Evolutionary conservation across 1,140 invertebrate genomes (phyloP).

Genomic region (Tetramorium simillimum): DNA sequence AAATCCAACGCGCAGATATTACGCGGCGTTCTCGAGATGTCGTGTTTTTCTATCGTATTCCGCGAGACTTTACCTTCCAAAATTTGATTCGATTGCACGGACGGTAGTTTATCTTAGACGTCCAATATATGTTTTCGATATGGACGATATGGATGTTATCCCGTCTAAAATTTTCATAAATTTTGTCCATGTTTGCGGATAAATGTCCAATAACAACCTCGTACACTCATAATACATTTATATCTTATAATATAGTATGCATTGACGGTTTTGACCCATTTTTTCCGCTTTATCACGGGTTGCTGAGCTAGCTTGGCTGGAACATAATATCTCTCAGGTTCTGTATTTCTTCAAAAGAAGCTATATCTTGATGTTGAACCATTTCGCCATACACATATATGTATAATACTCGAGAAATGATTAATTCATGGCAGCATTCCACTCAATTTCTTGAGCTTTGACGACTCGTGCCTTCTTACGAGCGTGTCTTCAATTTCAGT

Average conservation of each 20-base stretch:
- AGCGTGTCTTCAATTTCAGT: slow-evolving; percentile 3
- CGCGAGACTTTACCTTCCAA: slow-evolving; percentile 8
- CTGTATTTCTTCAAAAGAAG: not conserved
- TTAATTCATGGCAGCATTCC: slow-evolving; percentile 48
- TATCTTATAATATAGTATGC: not conserved
- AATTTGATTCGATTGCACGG: slow-evolving; percentile 35
- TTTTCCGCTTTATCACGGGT: slow-evolving; percentile 13
- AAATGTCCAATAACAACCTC: not conserved
- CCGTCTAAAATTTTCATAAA: not conserved
- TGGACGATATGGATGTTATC: not conserved
- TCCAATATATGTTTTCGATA: slow-evolving; percentile 1
- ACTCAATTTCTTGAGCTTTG: slow-evolving; percentile 41
- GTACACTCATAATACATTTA: not conserved
- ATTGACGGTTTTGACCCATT: not conserved
- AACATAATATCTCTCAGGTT: not conserved
- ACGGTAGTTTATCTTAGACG: not conserved
- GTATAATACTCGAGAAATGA: not conserved
- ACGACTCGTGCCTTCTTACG: slow-evolving; percentile 12
- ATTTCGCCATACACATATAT: slow-evolving; percentile 1
- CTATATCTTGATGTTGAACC: slow-evolving; percentile 22
- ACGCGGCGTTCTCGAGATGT: slow-evolving; percentile 59
- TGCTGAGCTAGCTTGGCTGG: not conserved
- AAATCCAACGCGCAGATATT: slow-evolving; percentile 58
- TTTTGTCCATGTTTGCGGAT: not conserved
- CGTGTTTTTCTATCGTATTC: slow-evolving; percentile 42